phyloP scores from a whole-genome alignment of 2,797 vertebrate species.

The Oceanodroma leucorhoa region DNA sequence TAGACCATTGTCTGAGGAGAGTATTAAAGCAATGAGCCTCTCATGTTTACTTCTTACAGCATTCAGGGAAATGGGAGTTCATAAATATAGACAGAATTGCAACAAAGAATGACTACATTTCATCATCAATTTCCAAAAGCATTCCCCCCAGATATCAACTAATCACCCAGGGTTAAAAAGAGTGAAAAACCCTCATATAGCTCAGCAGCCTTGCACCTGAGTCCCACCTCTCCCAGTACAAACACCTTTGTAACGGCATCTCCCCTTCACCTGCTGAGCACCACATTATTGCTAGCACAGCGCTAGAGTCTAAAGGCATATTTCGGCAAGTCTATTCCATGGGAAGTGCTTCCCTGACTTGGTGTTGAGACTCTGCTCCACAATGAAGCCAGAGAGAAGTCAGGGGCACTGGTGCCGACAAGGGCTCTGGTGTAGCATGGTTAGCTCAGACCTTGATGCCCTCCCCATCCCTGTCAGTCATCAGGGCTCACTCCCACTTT shows the following conservation, averaged over 20 bases:
- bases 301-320: neutral
- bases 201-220: neutral
- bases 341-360: neutral
- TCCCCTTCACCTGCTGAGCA: neutral
- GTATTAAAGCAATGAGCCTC: neutral
- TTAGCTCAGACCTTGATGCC: neutral
- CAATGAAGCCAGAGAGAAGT: neutral
- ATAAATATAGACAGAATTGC: neutral
- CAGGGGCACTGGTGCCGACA: neutral
- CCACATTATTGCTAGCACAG: neutral
- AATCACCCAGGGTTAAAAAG: neutral
- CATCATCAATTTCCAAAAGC: neutral
- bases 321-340: neutral
- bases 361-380: neutral
- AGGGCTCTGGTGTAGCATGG: fast-evolving
- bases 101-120: neutral
- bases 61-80: neutral
- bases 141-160: neutral
- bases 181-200: neutral
- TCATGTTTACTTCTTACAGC: neutral
- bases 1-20: neutral
- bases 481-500: neutral
- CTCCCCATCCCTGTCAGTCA: neutral
- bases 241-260: neutral
- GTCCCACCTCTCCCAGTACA: neutral